Evolutionary conservation across 2,888 invertebrate species (phyloP).

Genomic region (Uropetala carovei): DNA sequence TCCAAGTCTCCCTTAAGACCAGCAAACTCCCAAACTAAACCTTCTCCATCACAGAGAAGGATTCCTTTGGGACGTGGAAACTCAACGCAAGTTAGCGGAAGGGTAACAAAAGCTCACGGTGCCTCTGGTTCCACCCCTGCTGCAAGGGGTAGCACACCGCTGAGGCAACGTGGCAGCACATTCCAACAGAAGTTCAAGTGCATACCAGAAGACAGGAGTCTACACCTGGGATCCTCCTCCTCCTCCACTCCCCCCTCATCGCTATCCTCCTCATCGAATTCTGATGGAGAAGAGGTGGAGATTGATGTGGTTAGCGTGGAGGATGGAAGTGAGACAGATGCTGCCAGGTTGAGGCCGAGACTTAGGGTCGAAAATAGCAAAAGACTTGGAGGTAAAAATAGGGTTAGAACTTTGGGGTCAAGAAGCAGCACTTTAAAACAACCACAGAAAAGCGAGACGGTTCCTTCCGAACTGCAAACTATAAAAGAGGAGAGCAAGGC

Average conservation of each 20-base stretch:
- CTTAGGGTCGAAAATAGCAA: conserved; percentile 34
- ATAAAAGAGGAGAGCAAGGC: conserved; percentile 50
- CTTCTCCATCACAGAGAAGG: conserved; percentile 41
- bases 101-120: conserved; percentile 20
- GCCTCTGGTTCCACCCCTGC: conserved; percentile 40
- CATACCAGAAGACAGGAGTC: conserved; percentile 58
- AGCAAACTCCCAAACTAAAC: conserved; percentile 38
- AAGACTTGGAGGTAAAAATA: conserved; percentile 31
- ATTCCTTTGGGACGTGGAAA: not conserved
- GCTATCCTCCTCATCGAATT: conserved; percentile 39
- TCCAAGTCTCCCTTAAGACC: conserved; percentile 6
- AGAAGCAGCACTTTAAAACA: not conserved
- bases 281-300: conserved; percentile 51
- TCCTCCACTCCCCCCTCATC: conserved; percentile 53
- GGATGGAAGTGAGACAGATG: conserved; percentile 54
- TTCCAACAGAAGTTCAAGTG: conserved; percentile 51
- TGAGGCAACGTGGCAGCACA: conserved; percentile 36
- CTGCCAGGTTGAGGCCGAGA: conserved; percentile 51
- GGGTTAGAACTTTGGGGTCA: not conserved
- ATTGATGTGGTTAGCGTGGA: conserved; percentile 57
- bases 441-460: not conserved
- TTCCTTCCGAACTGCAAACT: conserved; percentile 10
- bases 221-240: conserved; percentile 57
- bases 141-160: conserved; percentile 35
- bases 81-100: not conserved